These are phyloP conservation scores for Erythrocercus mccallii DNA, from an alignment of 2,113 vertebrate species.

Conservation along the genomic window DNA sequence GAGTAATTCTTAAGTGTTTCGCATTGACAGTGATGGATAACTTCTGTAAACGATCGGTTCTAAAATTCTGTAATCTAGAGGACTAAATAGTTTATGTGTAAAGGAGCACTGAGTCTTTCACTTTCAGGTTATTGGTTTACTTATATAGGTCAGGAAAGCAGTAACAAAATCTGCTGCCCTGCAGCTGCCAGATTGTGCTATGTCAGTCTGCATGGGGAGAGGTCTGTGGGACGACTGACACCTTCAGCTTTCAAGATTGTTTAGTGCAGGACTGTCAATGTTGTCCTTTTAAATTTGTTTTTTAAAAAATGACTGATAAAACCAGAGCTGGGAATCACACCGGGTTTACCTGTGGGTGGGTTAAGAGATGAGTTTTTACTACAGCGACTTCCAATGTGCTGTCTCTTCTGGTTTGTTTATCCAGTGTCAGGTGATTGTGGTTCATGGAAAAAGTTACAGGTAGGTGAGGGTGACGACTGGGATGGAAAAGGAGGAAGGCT, in stretches of 20 bases:
- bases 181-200: background rate
- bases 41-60: background rate
- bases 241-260: background rate
- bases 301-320: background rate
- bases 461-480: background rate
- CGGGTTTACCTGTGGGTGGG: background rate
- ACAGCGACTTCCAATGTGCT: background rate
- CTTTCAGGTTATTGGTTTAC: constrained; percentile 2
- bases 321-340: background rate
- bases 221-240: background rate
- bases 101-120: background rate
- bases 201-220: background rate
- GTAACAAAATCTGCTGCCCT: background rate
- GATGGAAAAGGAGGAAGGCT: background rate
- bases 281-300: background rate
- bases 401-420: background rate
- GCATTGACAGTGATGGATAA: background rate
- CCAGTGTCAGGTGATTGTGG: background rate
- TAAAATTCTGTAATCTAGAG: background rate
- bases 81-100: background rate
- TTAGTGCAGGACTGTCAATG: background rate
- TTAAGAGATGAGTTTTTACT: background rate
- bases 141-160: background rate
- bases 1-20: background rate
- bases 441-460: constrained; percentile 7